phyloP scores from a whole-genome alignment of 2,888 invertebrate genomes.

The Limnephilus marmoratus region DNA sequence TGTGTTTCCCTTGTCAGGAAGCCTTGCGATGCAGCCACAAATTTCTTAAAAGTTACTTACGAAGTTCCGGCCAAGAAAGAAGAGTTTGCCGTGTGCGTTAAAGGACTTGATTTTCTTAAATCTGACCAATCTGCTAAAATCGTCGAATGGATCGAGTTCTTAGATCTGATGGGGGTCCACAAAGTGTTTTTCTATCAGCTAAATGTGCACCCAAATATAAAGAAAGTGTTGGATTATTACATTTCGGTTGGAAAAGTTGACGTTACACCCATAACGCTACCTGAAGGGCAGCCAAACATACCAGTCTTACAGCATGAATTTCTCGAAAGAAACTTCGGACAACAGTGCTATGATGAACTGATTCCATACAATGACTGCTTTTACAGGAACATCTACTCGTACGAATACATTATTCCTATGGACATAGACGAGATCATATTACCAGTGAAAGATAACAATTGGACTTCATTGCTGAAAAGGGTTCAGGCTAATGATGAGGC shows the following conservation, averaged over 20 bases:
- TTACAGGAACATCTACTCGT: constrained; percentile 93
- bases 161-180: constrained; percentile 91
- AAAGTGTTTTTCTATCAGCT: constrained; percentile 94
- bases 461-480: constrained; percentile 88
- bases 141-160: constrained; percentile 95
- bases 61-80: constrained; percentile 84
- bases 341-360: constrained; percentile 95
- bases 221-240: constrained; percentile 86
- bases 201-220: constrained; percentile 94
- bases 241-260: constrained; percentile 81
- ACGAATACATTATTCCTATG: constrained; percentile 91
- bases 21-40: constrained; percentile 90
- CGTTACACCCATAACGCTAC: constrained; percentile 88
- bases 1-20: constrained; percentile 91
- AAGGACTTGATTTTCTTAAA: constrained; percentile 94
- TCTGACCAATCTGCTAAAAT: constrained; percentile 93
- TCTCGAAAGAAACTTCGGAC: constrained; percentile 92
- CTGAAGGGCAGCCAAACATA: constrained; percentile 93
- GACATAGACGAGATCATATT: constrained; percentile 97
- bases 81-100: constrained; percentile 94
- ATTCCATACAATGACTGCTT: constrained; percentile 98
- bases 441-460: constrained; percentile 85
- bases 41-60: constrained; percentile 89
- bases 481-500: constrained; percentile 65
- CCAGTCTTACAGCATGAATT: constrained; percentile 93